These are phyloP conservation scores for Neotoxoptera formosana DNA, from an alignment of 1,140 invertebrate genomes.

Conservation along the genomic window DNA sequence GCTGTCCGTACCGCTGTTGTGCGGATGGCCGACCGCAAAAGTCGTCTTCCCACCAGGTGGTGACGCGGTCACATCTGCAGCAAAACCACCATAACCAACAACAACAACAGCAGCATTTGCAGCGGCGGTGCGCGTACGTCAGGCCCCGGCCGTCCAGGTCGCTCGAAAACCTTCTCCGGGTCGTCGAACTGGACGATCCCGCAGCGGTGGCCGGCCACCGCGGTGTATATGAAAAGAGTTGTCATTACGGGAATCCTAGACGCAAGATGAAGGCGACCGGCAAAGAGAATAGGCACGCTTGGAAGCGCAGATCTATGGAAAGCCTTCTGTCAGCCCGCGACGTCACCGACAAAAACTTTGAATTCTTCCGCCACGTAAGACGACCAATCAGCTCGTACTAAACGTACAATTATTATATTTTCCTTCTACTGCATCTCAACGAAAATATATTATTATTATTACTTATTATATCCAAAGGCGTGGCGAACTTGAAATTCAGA, in stretches of 20 bases:
- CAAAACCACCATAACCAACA: neutral
- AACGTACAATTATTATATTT: neutral
- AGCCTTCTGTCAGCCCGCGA: slow-evolving; percentile 39
- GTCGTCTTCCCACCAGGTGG: slow-evolving; percentile 4
- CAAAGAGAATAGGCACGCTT: slow-evolving; percentile 46
- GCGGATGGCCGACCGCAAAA: neutral
- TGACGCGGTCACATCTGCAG: neutral
- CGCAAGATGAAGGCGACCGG: slow-evolving; percentile 23
- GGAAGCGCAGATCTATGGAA: slow-evolving; percentile 48
- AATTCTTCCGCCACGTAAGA: slow-evolving; percentile 35
- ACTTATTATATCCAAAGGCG: no score
- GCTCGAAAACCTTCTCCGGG: slow-evolving; percentile 19
- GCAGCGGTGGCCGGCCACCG: neutral
- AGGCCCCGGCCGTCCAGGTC: slow-evolving; percentile 43
- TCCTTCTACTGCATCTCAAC: no score
- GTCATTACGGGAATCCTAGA: slow-evolving; percentile 22
- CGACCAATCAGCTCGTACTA: neutral
- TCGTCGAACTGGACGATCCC: slow-evolving; percentile 43
- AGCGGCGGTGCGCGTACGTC: slow-evolving; percentile 29
- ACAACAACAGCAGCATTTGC: neutral
- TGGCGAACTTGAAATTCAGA: no score
- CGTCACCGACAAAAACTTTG: slow-evolving; percentile 1
- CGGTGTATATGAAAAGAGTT: slow-evolving; percentile 40
- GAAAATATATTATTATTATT: no score
- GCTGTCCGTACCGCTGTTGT: slow-evolving; percentile 46